A percentile compares a stretch with the other conserved stretches of the same genome.
Conservation (phyloP, 1,140 invertebrate species). For the Steinernema feltiae region DNA sequence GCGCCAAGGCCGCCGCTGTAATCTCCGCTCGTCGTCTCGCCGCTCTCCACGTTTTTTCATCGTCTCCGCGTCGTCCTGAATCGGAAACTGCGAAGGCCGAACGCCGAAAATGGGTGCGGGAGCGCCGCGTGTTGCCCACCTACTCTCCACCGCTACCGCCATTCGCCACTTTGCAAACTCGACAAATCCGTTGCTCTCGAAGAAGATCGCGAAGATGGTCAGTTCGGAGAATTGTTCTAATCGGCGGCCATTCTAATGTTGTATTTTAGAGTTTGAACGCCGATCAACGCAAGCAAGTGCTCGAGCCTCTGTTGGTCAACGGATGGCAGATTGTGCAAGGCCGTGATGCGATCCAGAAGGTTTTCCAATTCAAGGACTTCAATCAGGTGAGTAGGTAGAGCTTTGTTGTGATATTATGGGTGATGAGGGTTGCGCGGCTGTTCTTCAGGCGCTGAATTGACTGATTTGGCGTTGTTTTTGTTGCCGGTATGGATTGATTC, state of each 20-base stretch:
- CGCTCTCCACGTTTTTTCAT: background rate
- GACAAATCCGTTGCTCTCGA: background rate
- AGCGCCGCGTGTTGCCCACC: background rate
- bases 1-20: background rate
- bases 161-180: background rate
- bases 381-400: constrained; percentile 57
- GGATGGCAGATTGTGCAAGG: constrained; percentile 60
- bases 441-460: background rate
- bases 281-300: constrained; percentile 41
- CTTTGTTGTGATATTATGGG: no score
- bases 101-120: background rate
- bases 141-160: background rate
- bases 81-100: constrained; percentile 7
- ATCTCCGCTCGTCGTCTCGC: background rate
- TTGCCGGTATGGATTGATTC: background rate
- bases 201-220: background rate
- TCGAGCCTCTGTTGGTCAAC: constrained; percentile 35
- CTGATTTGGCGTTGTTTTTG: background rate
- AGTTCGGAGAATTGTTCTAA: background rate
- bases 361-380: constrained; percentile 62
- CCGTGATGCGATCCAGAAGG: constrained; percentile 63
- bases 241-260: background rate
- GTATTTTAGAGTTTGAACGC: constrained; percentile 26
- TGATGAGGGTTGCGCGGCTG: background rate
- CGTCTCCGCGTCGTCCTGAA: background rate